These are phyloP conservation scores for Ceratina australensis DNA, from an alignment of 1,140 invertebrate species.

Conservation along the genomic window DNA sequence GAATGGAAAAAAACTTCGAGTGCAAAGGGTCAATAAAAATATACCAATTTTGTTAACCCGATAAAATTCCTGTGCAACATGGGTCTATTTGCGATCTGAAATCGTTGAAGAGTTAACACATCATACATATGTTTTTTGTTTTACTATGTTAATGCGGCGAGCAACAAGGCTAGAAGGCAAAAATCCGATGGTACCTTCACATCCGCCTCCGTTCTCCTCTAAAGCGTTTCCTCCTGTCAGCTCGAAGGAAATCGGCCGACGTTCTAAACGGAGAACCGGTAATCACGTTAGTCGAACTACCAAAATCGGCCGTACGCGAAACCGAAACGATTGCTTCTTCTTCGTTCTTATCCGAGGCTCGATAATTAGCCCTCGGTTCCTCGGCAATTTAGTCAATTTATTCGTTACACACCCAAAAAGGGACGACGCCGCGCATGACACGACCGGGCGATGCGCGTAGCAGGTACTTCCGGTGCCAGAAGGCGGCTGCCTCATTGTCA, in stretches of 20 bases:
- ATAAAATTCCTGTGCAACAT: too few species aligned
- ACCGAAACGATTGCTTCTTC: constrained; percentile 31
- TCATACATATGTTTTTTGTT: too few species aligned
- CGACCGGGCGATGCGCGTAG: constrained; percentile 32
- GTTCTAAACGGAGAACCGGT: constrained; percentile 29
- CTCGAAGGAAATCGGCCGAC: constrained; percentile 28
- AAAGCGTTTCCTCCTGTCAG: constrained; percentile 34
- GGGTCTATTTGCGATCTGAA: too few species aligned
- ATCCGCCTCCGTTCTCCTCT: not conserved
- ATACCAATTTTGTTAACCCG: too few species aligned
- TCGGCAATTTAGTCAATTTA: constrained; percentile 60
- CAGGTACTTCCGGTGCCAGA: constrained; percentile 63
- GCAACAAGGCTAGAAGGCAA: too few species aligned
- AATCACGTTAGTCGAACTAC: constrained; percentile 43
- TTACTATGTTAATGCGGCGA: too few species aligned
- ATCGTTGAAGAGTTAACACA: too few species aligned
- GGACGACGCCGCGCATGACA: constrained; percentile 46
- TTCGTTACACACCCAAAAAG: constrained; percentile 48
- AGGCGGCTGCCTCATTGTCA: constrained; percentile 64
- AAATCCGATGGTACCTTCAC: not conserved
- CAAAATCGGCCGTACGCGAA: constrained; percentile 29
- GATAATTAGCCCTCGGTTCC: constrained; percentile 58
- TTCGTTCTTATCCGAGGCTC: constrained; percentile 38
- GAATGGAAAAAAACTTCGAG: too few species aligned
- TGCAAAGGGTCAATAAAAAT: too few species aligned